Conservation (phyloP, 1,140 invertebrate genomes). For the Hylaeus volcanicus region DNA sequence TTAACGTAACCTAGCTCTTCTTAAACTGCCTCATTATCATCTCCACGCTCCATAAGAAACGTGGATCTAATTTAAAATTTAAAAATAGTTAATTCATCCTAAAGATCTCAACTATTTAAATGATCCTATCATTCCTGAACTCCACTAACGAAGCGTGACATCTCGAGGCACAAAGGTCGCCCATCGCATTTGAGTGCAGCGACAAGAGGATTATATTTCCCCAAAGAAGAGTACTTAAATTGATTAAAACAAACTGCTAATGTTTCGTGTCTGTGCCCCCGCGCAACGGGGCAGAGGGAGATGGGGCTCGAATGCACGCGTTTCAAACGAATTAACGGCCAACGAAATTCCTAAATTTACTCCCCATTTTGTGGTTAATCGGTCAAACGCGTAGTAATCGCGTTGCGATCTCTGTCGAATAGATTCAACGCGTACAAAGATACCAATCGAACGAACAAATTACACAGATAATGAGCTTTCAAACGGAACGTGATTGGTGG, state of each 20-base stretch:
- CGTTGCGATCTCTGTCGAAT: background rate
- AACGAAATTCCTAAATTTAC: constrained; percentile 6
- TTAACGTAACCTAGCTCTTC: too few species aligned
- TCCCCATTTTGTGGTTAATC: background rate
- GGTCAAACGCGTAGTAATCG: background rate
- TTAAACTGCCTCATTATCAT: too few species aligned
- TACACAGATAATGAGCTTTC: background rate
- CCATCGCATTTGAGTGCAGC: background rate
- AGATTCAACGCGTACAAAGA: background rate
- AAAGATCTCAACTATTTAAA: background rate
- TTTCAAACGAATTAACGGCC: background rate
- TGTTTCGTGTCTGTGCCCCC: background rate
- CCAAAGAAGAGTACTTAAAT: constrained; percentile 4
- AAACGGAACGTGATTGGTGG: background rate
- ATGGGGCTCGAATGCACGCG: background rate
- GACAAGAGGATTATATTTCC: constrained; percentile 5
- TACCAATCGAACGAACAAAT: background rate
- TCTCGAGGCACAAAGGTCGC: background rate
- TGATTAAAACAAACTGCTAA: constrained; percentile 21
- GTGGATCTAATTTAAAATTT: too few species aligned
- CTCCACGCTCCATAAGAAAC: too few species aligned
- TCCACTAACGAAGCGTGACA: constrained; percentile 1
- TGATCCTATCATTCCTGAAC: background rate
- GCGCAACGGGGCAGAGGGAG: too few species aligned
- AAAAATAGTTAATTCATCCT: background rate